Percentiles rank a stretch among this genome's conserved stretches.
These are phyloP conservation scores for Coregonus suidteri DNA, from an alignment of 2,797 vertebrate species.

Conservation along the genomic window DNA sequence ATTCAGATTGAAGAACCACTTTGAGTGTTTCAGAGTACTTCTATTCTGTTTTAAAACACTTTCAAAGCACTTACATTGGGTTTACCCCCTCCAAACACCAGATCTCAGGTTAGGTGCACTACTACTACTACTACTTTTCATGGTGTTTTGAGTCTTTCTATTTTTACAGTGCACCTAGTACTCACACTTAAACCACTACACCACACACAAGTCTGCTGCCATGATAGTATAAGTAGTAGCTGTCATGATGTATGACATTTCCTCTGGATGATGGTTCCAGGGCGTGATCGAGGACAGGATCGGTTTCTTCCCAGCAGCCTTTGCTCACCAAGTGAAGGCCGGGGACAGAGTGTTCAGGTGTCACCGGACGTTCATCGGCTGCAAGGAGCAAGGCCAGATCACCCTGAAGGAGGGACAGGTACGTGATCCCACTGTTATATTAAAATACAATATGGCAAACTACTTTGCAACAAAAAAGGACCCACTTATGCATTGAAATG, in stretches of 20 bases:
- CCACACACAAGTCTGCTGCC: neutral
- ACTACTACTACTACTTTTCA: no score
- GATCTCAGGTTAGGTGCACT: no score
- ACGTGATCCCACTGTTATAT: slow-evolving; percentile 40
- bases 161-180: no score
- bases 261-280: slow-evolving; percentile 61
- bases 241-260: neutral
- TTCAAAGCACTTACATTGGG: no score
- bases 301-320: slow-evolving; percentile 93
- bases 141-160: no score
- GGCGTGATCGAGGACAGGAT: slow-evolving; percentile 91
- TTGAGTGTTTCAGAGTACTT: no score
- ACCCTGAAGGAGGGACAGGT: slow-evolving; percentile 97
- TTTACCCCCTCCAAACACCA: no score
- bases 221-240: neutral
- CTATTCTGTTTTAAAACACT: no score
- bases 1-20: no score
- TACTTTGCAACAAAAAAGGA: no score
- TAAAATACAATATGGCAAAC: neutral
- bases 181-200: no score
- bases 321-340: slow-evolving; percentile 84
- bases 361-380: slow-evolving; percentile 89
- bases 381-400: slow-evolving; percentile 95
- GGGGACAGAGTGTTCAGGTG: slow-evolving; percentile 90
- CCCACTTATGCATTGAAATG: no score